Evolutionary conservation across 2,797 vertebrate genomes (phyloP), one percentile per base, ranked within the genome.

Genomic region (Psittacula echo): DNA sequence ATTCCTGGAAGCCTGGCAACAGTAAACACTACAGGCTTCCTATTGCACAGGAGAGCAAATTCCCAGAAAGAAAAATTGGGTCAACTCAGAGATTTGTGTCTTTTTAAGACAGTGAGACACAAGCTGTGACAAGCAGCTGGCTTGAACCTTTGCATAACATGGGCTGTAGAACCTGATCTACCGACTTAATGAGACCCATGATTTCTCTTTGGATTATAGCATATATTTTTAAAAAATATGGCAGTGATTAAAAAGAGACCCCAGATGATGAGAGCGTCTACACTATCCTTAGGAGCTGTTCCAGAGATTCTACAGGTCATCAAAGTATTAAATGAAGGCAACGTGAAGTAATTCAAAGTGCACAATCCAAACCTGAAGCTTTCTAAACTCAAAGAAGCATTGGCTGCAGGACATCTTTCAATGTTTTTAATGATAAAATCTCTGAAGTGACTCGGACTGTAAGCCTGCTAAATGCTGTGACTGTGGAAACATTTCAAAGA

Each of bases 271-370:
- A 90, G 4, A 72, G 19, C 1, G 6, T 34, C 66, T 72, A 70
- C 30, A 50, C 34, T 66, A 91, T 79, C 66, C 70, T 60, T 60
- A 75, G 60, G 65, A 67, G 32, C 45, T 75, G 37, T 93, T 91
- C 64, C 66, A 89, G 47, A 54, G 24, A 58, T 56, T 89, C 47
- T 85, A 76, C 24, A 82, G 60, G 22, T 85, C 85, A 94, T 64
- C 51, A 60, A 66, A 81, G 84, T 54, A 74, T 84, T 93, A 91
- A 80, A 94, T 58, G 39, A 94, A 94, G 54, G 66, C 85, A 85
- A 30, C 2, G 7, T 50, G 66, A 93, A 78, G 60, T 50, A 81
- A 93, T 62, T 42, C 21, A 16, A 84, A 92, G 41, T 11, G 7
- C 37, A 58, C 48, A 56, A 32, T 81, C 45, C 66, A 88, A 93